phyloP scores from a whole-genome alignment of 2,888 invertebrate species.

The Apomyelois bistriatella region DNA sequence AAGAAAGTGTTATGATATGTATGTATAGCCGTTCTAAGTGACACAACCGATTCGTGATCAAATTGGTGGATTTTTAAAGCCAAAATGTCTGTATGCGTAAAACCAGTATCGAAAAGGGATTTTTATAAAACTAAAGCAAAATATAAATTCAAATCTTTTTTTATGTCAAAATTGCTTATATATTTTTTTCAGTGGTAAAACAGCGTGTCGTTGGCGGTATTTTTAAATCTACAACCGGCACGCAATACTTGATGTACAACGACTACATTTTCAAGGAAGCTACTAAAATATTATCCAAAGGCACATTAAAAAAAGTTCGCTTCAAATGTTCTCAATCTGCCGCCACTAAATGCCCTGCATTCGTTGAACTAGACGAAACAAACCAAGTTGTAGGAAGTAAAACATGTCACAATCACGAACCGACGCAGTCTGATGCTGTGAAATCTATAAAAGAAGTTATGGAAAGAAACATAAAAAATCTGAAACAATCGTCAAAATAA shows the following conservation, averaged over 20 bases:
- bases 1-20: too few species aligned
- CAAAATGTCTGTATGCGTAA: too few species aligned
- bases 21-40: too few species aligned
- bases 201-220: conserved; percentile 1
- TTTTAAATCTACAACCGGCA: conserved; percentile 19
- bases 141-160: too few species aligned
- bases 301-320: not conserved
- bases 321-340: not conserved
- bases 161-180: not conserved
- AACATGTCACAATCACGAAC: not conserved
- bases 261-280: conserved; percentile 34
- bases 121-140: too few species aligned
- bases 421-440: not conserved
- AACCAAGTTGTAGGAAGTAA: conserved; percentile 2
- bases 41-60: too few species aligned
- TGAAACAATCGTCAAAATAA: not conserved
- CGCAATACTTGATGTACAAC: conserved; percentile 30
- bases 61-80: too few species aligned
- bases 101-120: too few species aligned
- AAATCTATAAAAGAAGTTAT: not conserved
- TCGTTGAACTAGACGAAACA: not conserved
- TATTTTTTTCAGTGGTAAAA: not conserved
- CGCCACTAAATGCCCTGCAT: not conserved
- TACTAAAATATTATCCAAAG: not conserved
- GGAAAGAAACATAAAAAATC: not conserved